Evolutionary conservation across 1,140 invertebrate species (phyloP).

Genomic region (Drosophila elegans): DNA sequence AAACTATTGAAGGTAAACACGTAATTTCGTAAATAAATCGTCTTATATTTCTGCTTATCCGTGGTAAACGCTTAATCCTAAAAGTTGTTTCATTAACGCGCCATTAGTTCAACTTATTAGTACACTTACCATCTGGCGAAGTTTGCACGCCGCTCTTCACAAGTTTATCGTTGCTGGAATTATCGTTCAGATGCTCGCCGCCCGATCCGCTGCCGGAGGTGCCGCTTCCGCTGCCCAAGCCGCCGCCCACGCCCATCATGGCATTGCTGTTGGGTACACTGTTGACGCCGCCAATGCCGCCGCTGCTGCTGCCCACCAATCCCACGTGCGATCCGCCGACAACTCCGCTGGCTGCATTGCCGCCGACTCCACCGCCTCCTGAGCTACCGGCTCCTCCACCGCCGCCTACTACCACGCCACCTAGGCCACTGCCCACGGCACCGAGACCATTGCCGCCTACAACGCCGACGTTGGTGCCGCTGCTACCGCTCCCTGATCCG

Average conservation of each 20-base stretch:
- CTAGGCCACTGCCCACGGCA: slow-evolving; percentile 64
- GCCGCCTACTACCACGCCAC: slow-evolving; percentile 76
- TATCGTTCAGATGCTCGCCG: slow-evolving; percentile 81
- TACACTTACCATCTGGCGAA: slow-evolving; percentile 92
- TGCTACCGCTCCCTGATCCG: slow-evolving; percentile 56
- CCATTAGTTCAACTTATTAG: no score
- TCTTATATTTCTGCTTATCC: no score
- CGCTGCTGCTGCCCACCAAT: slow-evolving; percentile 58
- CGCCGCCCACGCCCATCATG: slow-evolving; percentile 76
- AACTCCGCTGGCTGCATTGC: slow-evolving; percentile 81
- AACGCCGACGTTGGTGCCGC: slow-evolving; percentile 60
- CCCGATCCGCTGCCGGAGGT: slow-evolving; percentile 50
- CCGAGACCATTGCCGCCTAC: slow-evolving; percentile 70
- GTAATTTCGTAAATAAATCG: background rate
- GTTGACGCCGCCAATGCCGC: slow-evolving; percentile 73
- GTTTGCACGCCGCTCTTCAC: slow-evolving; percentile 96
- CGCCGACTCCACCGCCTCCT: slow-evolving; percentile 32
- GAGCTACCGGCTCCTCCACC: slow-evolving; percentile 32
- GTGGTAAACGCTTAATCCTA: no score
- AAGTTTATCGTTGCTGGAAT: slow-evolving; percentile 85
- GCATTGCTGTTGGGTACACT: slow-evolving; percentile 72
- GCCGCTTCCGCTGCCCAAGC: slow-evolving; percentile 59
- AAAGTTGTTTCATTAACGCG: no score
- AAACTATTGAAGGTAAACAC: slow-evolving; percentile 22
- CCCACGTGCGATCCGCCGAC: slow-evolving; percentile 77